phyloP scores from a whole-genome alignment of 2,888 invertebrate genomes.

The Drosophila algonquin region DNA sequence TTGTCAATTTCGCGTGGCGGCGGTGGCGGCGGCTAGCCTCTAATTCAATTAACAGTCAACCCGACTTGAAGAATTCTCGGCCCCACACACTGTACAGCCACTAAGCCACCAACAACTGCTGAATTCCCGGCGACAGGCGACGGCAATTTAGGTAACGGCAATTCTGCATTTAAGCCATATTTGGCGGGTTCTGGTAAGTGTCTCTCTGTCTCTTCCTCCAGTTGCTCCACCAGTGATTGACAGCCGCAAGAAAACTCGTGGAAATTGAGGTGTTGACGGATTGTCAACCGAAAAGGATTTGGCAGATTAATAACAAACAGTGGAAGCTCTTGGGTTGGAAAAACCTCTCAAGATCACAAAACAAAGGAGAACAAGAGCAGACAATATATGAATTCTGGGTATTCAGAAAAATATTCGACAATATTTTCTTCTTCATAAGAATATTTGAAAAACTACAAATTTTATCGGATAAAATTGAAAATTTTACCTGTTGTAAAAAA shows the following conservation, averaged over 20 bases:
- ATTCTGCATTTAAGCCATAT: conserved; percentile 67
- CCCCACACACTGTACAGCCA: conserved; percentile 40
- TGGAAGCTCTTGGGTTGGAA: not conserved
- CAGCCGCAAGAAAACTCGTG: conserved; percentile 47
- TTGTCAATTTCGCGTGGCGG: conserved; percentile 14
- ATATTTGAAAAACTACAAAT: too few species aligned
- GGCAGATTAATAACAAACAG: conserved; percentile 5
- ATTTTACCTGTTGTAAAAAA: too few species aligned
- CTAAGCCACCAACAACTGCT: conserved; percentile 10
- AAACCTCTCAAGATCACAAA: not conserved
- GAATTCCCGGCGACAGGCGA: conserved; percentile 26
- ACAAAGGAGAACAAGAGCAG: not conserved
- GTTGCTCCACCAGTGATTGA: conserved; percentile 56
- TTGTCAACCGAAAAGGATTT: conserved; percentile 50
- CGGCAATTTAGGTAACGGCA: conserved; percentile 69
- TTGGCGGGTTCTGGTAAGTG: conserved; percentile 63
- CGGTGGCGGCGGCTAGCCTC: conserved; percentile 7
- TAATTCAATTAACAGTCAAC: conserved; percentile 37
- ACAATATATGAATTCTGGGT: too few species aligned
- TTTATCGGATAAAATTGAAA: too few species aligned
- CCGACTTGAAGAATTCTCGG: conserved; percentile 25
- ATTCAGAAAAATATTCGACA: too few species aligned
- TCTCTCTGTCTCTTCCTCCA: conserved; percentile 32
- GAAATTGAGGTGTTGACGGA: conserved; percentile 62
- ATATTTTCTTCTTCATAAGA: too few species aligned